phyloP scores from a whole-genome alignment of 2,888 invertebrate species.

The Lasioglossum figueresi region DNA sequence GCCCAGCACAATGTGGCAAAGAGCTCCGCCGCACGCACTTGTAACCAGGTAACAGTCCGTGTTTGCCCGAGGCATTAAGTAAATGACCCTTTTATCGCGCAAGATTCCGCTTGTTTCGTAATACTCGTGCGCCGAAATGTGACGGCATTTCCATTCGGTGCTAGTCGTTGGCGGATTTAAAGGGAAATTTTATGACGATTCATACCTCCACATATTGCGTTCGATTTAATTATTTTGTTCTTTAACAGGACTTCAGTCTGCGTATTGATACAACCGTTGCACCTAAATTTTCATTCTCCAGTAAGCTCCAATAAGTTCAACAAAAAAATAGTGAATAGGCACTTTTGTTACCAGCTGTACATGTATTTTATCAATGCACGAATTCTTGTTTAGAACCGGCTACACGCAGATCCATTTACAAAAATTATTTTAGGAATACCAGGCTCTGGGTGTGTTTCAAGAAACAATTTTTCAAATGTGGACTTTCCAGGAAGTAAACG shows the following conservation, averaged over 20 bases:
- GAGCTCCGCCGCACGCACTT: background rate
- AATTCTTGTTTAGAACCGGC: background rate
- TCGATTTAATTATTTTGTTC: too few relatives aligned
- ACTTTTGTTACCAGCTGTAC: too few relatives aligned
- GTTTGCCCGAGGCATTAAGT: slow-evolving; percentile 4
- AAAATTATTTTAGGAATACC: background rate
- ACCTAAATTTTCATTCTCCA: too few relatives aligned
- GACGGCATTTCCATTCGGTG: background rate
- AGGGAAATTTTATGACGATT: too few relatives aligned
- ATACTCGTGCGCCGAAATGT: background rate
- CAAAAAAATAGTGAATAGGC: too few relatives aligned
- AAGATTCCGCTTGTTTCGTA: background rate
- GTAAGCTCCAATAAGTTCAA: too few relatives aligned
- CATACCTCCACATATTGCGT: too few relatives aligned
- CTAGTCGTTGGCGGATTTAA: background rate
- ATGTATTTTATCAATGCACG: background rate
- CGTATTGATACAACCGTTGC: too few relatives aligned
- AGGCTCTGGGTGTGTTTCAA: background rate
- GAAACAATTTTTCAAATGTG: background rate
- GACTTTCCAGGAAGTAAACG: background rate
- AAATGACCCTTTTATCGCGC: slow-evolving; percentile 6
- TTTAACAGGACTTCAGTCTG: too few relatives aligned
- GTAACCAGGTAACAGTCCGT: slow-evolving; percentile 6
- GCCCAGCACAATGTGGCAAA: slow-evolving; percentile 10
- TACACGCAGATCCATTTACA: background rate